Base-by-base conservation (phyloP, 2,797 vertebrate species). In the Propithecus deckenii region DNA sequence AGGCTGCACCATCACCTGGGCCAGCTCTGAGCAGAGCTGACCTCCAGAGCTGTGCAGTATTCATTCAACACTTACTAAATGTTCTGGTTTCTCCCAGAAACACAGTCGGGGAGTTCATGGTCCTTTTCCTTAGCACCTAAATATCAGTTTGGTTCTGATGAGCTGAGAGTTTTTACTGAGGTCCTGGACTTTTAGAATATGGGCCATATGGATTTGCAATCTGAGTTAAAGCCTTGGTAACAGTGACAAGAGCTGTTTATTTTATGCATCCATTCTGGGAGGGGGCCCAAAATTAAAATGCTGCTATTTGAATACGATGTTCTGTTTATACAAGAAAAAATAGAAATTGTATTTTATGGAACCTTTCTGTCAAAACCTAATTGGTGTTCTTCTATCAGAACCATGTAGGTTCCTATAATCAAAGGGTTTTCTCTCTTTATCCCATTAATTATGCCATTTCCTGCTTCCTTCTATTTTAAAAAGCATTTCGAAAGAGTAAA, bases 61-160 rank as follows among this genome's bases (percentile, higher is more conserved):
- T 63, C 22, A 22, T 7, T 67, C 9, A 13, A 11, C 12, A 13
- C 15, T 67, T 35, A 15, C 35, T 23, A 38, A 15, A 63, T 1
- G 15, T 46, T 41, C 76, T 17, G 30, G 17, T 23, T 28, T 67
- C 10, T 9, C 25, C 5, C 41, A 18, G 23, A 93, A 61, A 30
- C 38, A 7, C 0, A 0, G 14, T 10, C 3, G 23, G 0, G 10
- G 61, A 71, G 52, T 23, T 57, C 74, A 15, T 0, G 0, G 9
- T 50, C 18, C 20, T 59, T 38, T 76, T 87, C 20, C 7, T 8
- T 22, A n/a, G 11, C 4, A 17, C 20, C 20, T 65, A 5, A 38
- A 2, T 32, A 32, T 1, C 1, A 6, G 15, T 38, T 89, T 81
- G 23, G 9, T 43, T 86, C 50, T 25, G 43, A 55, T 10, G 12